A percentile compares a stretch with the other conserved stretches of the same genome.
These are phyloP conservation scores for Corella eumyota DNA, from an alignment of 23 tunicate genomes.

Conservation along the genomic window DNA sequence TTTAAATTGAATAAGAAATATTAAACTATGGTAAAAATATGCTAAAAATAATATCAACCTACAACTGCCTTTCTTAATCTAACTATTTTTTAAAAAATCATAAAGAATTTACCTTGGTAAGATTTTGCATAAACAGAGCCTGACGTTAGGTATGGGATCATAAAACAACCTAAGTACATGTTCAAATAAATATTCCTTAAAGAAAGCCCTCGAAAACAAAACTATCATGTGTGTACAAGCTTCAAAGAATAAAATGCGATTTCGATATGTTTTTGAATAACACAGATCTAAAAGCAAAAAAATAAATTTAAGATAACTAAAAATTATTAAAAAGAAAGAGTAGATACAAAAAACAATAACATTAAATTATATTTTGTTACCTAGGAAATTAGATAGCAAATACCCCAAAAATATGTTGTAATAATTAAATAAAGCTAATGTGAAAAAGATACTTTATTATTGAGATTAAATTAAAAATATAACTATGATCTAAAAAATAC, in stretches of 20 bases:
- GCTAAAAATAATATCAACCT: too few species aligned
- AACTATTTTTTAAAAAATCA: too few species aligned
- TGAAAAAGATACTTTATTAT: too few species aligned
- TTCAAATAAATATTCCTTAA: conserved; percentile 64
- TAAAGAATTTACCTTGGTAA: conserved; percentile 47
- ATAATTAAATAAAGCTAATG: too few species aligned
- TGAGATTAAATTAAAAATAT: background rate
- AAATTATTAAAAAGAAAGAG: background rate
- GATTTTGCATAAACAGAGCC: conserved; percentile 65
- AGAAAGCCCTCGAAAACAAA: conserved; percentile 46
- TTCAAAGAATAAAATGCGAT: conserved; percentile 54
- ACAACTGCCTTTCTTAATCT: too few species aligned
- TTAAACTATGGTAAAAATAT: too few species aligned
- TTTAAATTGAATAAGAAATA: too few species aligned
- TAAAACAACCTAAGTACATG: conserved; percentile 52
- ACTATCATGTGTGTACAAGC: conserved; percentile 70
- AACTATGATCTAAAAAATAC: conserved; percentile 12
- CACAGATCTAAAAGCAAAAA: conserved; percentile 39
- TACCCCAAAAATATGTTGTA: too few species aligned
- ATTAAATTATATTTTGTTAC: too few species aligned
- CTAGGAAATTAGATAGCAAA: too few species aligned
- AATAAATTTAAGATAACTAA: too few species aligned
- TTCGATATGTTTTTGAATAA: conserved; percentile 37
- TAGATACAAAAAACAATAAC: too few species aligned
- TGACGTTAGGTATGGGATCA: conserved; percentile 59